Percentiles rank a stretch among this genome's conserved stretches.
Conservation (phyloP, 2,113 vertebrate genomes). For the Sylvilagus bachmani region DNA sequence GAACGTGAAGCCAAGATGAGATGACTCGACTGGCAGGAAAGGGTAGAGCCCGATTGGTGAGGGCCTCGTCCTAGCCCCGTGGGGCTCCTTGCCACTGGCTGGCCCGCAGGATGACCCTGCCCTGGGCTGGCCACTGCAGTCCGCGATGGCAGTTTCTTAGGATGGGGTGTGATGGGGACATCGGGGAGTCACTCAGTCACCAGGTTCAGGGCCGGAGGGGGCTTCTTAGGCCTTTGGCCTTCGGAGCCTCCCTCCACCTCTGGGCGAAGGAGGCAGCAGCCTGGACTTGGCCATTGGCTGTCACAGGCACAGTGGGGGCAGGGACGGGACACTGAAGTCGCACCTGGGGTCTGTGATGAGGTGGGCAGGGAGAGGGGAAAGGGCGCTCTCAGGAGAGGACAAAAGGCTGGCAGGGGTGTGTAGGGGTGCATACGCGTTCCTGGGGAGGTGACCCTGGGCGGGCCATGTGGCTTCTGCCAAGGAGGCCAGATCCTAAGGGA, state of each 20-base stretch:
- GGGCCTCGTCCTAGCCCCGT: not conserved
- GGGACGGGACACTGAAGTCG: not conserved
- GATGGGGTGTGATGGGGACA: not conserved
- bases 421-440: not conserved
- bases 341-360: not conserved
- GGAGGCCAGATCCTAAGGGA: not conserved
- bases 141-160: not conserved
- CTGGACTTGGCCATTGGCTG: not conserved
- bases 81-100: not conserved
- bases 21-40: conserved; percentile 68
- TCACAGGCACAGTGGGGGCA: not conserved
- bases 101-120: not conserved
- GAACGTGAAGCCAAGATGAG: conserved; percentile 67
- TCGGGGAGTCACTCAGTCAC: conserved; percentile 66
- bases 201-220: conserved; percentile 40
- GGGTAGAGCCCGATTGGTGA: conserved; percentile 27
- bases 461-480: not conserved
- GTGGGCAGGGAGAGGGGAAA: not conserved
- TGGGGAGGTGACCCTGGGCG: not conserved
- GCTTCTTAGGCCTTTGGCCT: conserved; percentile 48
- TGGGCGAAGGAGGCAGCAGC: not conserved
- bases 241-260: conserved; percentile 3
- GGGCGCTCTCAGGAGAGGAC: not conserved
- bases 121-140: not conserved
- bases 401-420: not conserved